Conservation (phyloP, 2,888 invertebrate genomes). For the Rhamnusium bicolor region DNA sequence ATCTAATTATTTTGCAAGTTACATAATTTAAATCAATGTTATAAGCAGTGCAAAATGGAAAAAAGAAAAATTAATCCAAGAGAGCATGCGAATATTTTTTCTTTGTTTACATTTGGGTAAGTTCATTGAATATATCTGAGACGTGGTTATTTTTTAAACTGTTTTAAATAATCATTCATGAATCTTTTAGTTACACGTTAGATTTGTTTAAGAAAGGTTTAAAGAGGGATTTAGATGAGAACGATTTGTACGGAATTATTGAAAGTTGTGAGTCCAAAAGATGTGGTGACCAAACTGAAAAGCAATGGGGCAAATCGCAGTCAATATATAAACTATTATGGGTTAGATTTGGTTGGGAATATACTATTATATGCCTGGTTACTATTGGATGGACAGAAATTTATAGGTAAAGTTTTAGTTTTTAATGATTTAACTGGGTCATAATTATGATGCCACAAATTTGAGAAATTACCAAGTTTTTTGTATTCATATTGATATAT, state of each 20-base stretch:
- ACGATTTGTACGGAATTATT: conserved; percentile 75
- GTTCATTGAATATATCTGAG: too few species aligned
- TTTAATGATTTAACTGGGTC: too few species aligned
- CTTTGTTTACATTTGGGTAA: conserved; percentile 80
- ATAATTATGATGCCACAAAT: too few species aligned
- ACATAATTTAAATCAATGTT: neutral
- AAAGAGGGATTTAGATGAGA: conserved; percentile 76
- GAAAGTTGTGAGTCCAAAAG: conserved; percentile 72
- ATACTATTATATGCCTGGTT: conserved; percentile 51
- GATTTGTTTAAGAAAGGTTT: conserved; percentile 78
- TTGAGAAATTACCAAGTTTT: too few species aligned
- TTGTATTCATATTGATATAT: too few species aligned
- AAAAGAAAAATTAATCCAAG: conserved; percentile 76
- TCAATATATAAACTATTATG: conserved; percentile 57
- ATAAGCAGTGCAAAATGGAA: conserved; percentile 47
- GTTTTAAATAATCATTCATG: conserved; percentile 41
- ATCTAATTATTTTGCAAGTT: neutral
- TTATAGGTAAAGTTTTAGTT: conserved; percentile 44
- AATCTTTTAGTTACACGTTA: conserved; percentile 77
- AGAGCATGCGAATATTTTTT: conserved; percentile 77
- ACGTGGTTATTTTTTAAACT: neutral
- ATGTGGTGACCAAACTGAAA: conserved; percentile 71
- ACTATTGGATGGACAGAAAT: conserved; percentile 44
- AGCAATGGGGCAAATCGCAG: conserved; percentile 55
- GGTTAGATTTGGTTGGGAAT: conserved; percentile 56